Evolutionary conservation across 1,140 invertebrate genomes (phyloP).

Genomic region (Agrypnia vestita): DNA sequence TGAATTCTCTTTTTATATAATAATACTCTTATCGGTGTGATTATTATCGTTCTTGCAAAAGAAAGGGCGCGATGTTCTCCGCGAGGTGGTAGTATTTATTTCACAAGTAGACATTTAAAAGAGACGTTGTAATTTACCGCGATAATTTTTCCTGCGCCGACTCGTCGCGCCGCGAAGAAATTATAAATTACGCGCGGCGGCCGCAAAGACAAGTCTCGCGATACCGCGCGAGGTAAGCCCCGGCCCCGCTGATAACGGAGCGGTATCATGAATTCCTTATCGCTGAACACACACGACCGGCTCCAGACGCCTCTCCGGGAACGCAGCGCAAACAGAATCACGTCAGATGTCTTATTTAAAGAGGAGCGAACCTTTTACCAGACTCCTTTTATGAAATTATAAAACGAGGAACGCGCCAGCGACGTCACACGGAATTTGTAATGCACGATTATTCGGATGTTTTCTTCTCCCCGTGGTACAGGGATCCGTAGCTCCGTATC

Average conservation of each 20-base stretch:
- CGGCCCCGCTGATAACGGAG: background rate
- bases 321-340: conserved; percentile 36
- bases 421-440: background rate
- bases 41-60: no score
- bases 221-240: background rate
- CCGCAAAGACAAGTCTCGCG: conserved; percentile 35
- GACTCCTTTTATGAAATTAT: conserved; percentile 29
- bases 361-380: conserved; percentile 30
- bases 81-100: no score
- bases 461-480: no score
- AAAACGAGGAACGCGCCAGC: background rate
- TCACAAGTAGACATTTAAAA: no score
- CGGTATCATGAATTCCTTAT: conserved; percentile 44
- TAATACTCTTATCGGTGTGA: no score
- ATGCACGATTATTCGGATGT: background rate
- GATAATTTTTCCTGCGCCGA: conserved; percentile 2
- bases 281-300: conserved; percentile 3
- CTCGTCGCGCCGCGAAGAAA: conserved; percentile 2
- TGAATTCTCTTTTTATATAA: no score
- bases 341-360: conserved; percentile 43
- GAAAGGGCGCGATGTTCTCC: no score
- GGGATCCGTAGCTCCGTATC: no score
- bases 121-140: no score
- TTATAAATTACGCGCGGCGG: conserved; percentile 12
- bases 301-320: conserved; percentile 21